phyloP scores from a whole-genome alignment of 2,888 invertebrate genomes.

The Microctonus hyperodae region DNA sequence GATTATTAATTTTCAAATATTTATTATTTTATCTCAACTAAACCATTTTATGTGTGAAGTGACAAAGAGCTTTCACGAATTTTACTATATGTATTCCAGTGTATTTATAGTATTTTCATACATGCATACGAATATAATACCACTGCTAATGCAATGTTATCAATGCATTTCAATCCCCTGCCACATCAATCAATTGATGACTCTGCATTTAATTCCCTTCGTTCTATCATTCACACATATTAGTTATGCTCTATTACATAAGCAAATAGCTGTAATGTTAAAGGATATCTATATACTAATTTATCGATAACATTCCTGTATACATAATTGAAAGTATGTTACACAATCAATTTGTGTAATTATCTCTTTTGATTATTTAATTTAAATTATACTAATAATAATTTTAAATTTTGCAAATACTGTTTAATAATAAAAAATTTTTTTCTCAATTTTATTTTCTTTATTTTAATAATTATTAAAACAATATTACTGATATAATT shows the following conservation, averaged over 20 bases:
- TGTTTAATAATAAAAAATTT: too few relatives aligned
- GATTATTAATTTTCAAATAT: too few relatives aligned
- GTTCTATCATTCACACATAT: background rate
- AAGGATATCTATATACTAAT: background rate
- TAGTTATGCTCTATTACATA: constrained; percentile 50
- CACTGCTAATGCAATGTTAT: constrained; percentile 28
- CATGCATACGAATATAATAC: constrained; percentile 3
- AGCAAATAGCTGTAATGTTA: constrained; percentile 45
- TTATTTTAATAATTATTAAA: too few relatives aligned
- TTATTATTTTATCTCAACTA: too few relatives aligned
- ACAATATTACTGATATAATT: too few relatives aligned
- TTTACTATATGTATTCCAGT: constrained; percentile 27
- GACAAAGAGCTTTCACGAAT: constrained; percentile 33
- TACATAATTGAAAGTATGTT: constrained; percentile 32
- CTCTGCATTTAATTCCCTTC: constrained; percentile 33
- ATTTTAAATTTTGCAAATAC: too few relatives aligned
- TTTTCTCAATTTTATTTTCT: too few relatives aligned
- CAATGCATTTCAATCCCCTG: constrained; percentile 34
- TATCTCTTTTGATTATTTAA: constrained; percentile 33
- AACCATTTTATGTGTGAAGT: too few relatives aligned
- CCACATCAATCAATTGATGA: constrained; percentile 50
- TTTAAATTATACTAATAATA: too few relatives aligned
- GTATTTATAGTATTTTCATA: background rate
- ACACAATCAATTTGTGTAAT: constrained; percentile 39
- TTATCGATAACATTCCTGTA: constrained; percentile 32